Percentiles rank a stretch among this genome's conserved stretches.
Conservation (phyloP, 1,140 invertebrate species). For the Philopotamus ludificatus region DNA sequence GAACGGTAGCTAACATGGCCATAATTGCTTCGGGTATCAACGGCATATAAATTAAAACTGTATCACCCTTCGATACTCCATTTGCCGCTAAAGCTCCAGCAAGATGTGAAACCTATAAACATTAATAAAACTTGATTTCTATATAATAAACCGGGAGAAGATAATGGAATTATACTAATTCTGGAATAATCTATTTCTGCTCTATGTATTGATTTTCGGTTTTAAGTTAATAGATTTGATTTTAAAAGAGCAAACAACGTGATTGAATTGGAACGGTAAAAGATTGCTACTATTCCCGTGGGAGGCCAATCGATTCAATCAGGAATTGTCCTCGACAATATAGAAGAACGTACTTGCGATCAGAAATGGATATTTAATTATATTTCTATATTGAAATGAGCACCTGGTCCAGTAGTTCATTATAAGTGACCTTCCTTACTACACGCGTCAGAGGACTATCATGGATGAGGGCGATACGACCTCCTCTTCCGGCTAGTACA, state of each 20-base stretch:
- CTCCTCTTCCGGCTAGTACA: constrained; percentile 74
- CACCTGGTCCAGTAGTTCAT: constrained; percentile 75
- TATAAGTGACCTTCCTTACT: constrained; percentile 75
- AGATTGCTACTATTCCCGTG: background rate
- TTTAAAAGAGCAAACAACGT: background rate
- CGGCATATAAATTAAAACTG: constrained; percentile 89
- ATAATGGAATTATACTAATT: background rate
- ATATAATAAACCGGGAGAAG: background rate
- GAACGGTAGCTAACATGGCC: constrained; percentile 78
- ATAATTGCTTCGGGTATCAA: constrained; percentile 84
- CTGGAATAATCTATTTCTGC: background rate
- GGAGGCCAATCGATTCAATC: background rate
- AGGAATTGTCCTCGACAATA: no score
- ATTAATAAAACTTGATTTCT: no score
- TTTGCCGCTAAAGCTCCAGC: constrained; percentile 73
- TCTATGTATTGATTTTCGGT: background rate
- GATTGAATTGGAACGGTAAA: background rate
- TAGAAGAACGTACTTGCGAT: no score
- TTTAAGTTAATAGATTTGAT: background rate
- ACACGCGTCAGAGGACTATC: constrained; percentile 84
- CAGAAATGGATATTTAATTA: no score
- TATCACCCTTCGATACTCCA: constrained; percentile 74
- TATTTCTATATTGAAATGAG: constrained; percentile 9
- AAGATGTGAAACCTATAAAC: constrained; percentile 65
- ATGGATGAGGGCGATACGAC: constrained; percentile 80